Base-by-base conservation (phyloP, 1,140 invertebrate species). In the Diorhabda carinulata region DNA sequence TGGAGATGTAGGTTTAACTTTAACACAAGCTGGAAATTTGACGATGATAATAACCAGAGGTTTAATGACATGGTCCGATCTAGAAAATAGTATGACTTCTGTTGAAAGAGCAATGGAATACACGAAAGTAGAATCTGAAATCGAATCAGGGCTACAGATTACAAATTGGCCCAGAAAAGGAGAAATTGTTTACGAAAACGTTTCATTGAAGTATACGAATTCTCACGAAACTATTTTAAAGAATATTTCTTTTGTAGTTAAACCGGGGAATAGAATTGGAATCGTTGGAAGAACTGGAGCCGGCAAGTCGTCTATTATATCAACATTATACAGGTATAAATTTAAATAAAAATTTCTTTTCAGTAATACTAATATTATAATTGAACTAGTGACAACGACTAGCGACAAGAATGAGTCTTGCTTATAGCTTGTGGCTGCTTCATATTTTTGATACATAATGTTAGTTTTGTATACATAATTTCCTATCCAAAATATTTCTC, bases 251-350 rank as follows among this genome's bases (percentile, higher is more conserved):
- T 91, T 93, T 57, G 80, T 74, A 2, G 84, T 90, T n/a, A 66
- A 84, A 40, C 77, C 86, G 0, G 81, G 78, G 61, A 88, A 90
- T 79, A 90, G 89, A 81, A 83, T 92, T 25, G 91, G 91, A 4
- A 92, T 93, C 4, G 90, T 93, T 5, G 91, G 93, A 2, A 68
- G 58, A 52, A 93, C 91, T n/a, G 92, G 92, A 4, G 90, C 93
- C 57, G 94, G 94, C 9, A 96, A 95, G 76, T 91, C 90, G 0
- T 92, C 92, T 0, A 83, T 95, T 5, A 89, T 93, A n/a, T 82
- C 87, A 40, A 86, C 89, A 0, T 77, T 93, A 9, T 93, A 93
- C 57, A 52, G 47, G 47, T 52, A 52, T 25, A 25, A 25, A 25
- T 1, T 1, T 25, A 25, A 25, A 25, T 25, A 25, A 25, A 25